Conservation (phyloP, 2,888 invertebrate species). For the Xestia ashworthii region DNA sequence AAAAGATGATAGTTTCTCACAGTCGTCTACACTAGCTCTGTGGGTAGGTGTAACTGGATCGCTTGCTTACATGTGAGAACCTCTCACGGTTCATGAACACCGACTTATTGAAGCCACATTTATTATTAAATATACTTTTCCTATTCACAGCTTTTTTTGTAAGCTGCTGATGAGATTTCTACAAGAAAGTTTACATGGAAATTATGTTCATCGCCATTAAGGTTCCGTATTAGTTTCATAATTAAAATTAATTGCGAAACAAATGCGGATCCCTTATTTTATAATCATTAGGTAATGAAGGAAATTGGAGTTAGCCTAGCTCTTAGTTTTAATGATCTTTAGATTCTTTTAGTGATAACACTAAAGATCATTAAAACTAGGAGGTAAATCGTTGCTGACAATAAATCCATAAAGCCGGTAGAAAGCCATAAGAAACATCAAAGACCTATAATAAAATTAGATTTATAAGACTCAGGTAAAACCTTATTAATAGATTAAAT, state of each 20-base stretch:
- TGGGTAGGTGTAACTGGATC: constrained; percentile 83
- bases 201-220: not conserved
- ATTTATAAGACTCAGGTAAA: not conserved
- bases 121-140: constrained; percentile 70
- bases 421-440: not conserved
- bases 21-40: constrained; percentile 68
- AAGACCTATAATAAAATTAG: not conserved
- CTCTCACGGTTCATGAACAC: constrained; percentile 81
- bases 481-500: not conserved
- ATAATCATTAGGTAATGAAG: not conserved
- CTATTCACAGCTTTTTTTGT: constrained; percentile 57
- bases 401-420: not conserved
- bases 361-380: too few species aligned
- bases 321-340: too few species aligned
- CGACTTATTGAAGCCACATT: constrained; percentile 76
- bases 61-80: constrained; percentile 81
- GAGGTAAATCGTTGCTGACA: not conserved
- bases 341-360: too few species aligned
- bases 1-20: constrained; percentile 80
- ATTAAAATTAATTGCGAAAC: constrained; percentile 10
- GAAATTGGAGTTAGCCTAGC: not conserved
- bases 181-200: constrained; percentile 36
- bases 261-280: not conserved
- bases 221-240: not conserved
- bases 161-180: constrained; percentile 11